A percentile compares a stretch with the other conserved stretches of the same genome.
These are phyloP conservation scores for Drepana arcuata DNA, from an alignment of 1,140 invertebrate genomes.

Conservation along the genomic window DNA sequence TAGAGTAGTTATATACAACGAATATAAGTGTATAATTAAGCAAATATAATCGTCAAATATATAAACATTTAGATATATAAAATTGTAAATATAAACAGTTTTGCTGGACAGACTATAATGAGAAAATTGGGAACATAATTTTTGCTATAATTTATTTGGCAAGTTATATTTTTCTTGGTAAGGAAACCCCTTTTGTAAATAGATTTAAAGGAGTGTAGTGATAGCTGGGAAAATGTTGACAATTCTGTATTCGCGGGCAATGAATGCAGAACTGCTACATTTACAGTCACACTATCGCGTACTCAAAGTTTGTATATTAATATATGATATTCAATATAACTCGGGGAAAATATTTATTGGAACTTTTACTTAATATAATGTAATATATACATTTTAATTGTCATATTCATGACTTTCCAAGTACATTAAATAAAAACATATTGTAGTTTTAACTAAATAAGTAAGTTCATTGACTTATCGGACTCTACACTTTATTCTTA, in stretches of 20 bases:
- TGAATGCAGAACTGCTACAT: slow-evolving; percentile 42
- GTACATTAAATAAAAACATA: too few species aligned
- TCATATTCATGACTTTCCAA: too few species aligned
- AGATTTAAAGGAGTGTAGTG: slow-evolving; percentile 7
- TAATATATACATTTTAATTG: too few species aligned
- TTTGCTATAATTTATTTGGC: neutral
- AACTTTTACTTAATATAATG: too few species aligned
- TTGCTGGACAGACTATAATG: slow-evolving; percentile 64
- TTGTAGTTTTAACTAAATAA: too few species aligned
- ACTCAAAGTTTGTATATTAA: too few species aligned
- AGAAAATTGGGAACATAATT: too few species aligned
- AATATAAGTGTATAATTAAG: slow-evolving; percentile 1
- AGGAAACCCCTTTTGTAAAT: slow-evolving; percentile 20
- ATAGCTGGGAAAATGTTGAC: slow-evolving; percentile 9
- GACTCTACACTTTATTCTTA: too few species aligned
- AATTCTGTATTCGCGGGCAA: slow-evolving; percentile 57
- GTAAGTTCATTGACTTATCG: too few species aligned
- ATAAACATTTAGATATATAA: neutral
- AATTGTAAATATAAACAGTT: slow-evolving; percentile 13
- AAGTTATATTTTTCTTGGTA: slow-evolving; percentile 2
- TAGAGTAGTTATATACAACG: slow-evolving; percentile 15
- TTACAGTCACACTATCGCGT: too few species aligned
- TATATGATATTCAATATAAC: too few species aligned
- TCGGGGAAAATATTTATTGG: too few species aligned
- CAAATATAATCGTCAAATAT: slow-evolving; percentile 1